A percentile compares a stretch with the other conserved stretches of the same genome.
Evolutionary conservation across 2,888 invertebrate genomes (phyloP).

Genomic region (Nomada fucata): DNA sequence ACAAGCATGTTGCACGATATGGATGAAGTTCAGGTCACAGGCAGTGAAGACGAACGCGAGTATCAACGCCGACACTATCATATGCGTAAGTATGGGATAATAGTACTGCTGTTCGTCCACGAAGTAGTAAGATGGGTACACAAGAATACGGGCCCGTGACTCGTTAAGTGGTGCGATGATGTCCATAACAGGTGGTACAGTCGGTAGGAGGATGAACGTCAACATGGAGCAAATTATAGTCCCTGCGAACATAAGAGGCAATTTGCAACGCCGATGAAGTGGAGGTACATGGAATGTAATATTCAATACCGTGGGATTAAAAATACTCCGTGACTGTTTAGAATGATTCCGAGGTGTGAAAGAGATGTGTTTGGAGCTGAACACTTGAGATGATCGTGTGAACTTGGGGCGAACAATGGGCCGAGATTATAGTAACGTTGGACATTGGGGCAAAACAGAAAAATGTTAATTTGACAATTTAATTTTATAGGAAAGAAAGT

Average conservation of each 20-base stretch:
- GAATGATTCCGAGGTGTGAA: too few relatives aligned
- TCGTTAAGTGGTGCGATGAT: slow-evolving; percentile 12
- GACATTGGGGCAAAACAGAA: too few relatives aligned
- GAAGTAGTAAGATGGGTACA: slow-evolving; percentile 27
- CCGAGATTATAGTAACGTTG: too few relatives aligned
- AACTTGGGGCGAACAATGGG: too few relatives aligned
- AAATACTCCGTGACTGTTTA: too few relatives aligned
- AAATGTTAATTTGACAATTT: too few relatives aligned
- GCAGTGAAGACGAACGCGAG: neutral
- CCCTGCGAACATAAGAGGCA: neutral
- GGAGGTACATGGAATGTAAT: too few relatives aligned
- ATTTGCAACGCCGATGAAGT: too few relatives aligned
- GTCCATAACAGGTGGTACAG: slow-evolving; percentile 23
- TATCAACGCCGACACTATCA: neutral
- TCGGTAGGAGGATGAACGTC: neutral
- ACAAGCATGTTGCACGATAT: slow-evolving; percentile 28
- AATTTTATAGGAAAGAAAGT: too few relatives aligned
- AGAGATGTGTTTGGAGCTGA: too few relatives aligned
- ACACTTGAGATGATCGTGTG: too few relatives aligned
- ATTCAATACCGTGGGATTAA: too few relatives aligned
- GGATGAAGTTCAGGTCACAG: slow-evolving; percentile 18
- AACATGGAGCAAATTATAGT: neutral
- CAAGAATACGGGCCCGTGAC: slow-evolving; percentile 1
- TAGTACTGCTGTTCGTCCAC: slow-evolving; percentile 27
- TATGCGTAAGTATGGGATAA: slow-evolving; percentile 13